Evolutionary conservation across 2,797 vertebrate species (phyloP).

Genomic region (Chelon labrosus): DNA sequence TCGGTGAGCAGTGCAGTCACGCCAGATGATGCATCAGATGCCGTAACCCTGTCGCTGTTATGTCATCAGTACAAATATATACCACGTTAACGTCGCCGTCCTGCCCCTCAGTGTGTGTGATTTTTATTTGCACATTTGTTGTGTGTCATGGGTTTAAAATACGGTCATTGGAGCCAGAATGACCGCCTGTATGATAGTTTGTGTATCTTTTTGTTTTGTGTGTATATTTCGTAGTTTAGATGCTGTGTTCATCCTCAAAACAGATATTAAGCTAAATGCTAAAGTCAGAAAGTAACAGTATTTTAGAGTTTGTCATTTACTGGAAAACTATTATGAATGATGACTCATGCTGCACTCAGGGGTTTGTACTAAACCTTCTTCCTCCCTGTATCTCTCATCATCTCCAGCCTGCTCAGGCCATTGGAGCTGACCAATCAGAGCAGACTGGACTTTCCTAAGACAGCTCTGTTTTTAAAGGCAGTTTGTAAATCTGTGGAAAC

Average conservation of each 20-base stretch:
- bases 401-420: no score
- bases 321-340: no score
- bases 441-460: no score
- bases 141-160: slow-evolving; percentile 12
- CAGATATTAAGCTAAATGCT: background rate
- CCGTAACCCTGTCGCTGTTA: slow-evolving; percentile 7
- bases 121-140: slow-evolving; percentile 26
- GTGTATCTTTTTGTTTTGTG: slow-evolving; percentile 18
- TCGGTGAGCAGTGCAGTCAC: slow-evolving; percentile 14
- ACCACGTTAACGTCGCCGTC: background rate
- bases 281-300: background rate
- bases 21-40: slow-evolving; percentile 42
- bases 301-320: no score
- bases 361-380: no score
- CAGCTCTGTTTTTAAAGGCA: no score
- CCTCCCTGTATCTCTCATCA: no score
- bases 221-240: slow-evolving; percentile 4
- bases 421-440: no score
- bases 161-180: background rate
- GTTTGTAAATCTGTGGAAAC: no score
- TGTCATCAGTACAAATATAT: slow-evolving; percentile 40
- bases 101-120: slow-evolving; percentile 17
- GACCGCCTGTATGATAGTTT: background rate
- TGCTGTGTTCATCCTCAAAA: background rate
- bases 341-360: no score